These are phyloP conservation scores for Lepidothrix coronata DNA, from an alignment of 2,113 vertebrate genomes.

Conservation along the genomic window DNA sequence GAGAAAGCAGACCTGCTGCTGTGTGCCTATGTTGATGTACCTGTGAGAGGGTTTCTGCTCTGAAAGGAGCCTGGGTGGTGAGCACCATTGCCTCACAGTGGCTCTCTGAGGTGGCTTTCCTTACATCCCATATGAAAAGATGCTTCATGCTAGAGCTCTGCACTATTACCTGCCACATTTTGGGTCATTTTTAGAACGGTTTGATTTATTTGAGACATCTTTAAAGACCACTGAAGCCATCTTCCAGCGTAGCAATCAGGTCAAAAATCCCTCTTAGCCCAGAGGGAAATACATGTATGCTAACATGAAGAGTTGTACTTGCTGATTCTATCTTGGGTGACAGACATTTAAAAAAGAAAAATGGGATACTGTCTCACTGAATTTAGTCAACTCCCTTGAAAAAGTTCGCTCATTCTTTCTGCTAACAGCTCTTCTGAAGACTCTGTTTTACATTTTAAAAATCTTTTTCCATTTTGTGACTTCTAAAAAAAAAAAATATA, in stretches of 20 bases:
- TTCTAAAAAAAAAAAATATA: not conserved
- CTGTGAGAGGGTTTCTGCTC: not conserved
- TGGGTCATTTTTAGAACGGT: not conserved
- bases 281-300: not conserved
- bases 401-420: not conserved
- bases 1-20: not conserved
- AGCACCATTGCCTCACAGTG: accelerated
- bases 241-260: not conserved
- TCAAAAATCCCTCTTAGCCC: not conserved
- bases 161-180: accelerated
- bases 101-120: not conserved
- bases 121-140: accelerated
- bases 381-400: not conserved
- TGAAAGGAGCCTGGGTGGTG: not conserved
- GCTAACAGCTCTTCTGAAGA: not conserved
- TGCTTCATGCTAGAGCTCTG: not conserved
- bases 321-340: not conserved
- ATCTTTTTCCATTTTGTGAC: not conserved
- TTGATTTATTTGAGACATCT: not conserved
- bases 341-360: not conserved
- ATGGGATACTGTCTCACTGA: not conserved
- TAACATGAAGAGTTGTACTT: not conserved
- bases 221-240: not conserved
- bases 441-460: not conserved
- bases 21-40: accelerated